Base-by-base conservation (phyloP, 2,113 vertebrate genomes). In the Thoracochromis brauschi region DNA sequence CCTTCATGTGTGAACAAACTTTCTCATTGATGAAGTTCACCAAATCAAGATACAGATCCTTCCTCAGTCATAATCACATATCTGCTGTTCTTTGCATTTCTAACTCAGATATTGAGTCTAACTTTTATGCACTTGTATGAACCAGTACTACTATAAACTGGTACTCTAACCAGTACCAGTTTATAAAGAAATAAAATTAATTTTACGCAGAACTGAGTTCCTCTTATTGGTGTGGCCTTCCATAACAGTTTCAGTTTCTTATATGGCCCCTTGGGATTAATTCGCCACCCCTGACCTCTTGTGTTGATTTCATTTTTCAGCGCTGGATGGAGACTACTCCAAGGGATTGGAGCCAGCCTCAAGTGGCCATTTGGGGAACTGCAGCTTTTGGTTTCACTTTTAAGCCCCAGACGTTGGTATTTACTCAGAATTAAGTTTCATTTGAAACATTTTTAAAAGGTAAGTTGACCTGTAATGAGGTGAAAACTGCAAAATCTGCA, bases 61-160 rank as follows among this genome's bases (percentile, higher is more conserved):
- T 21, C 63, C 11, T 40, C 33, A 68, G 63, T 38, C 17, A 65
- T 65, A 65, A 65, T 65, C 17, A n/a, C 60, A 65, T 65, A 65
- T 65, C 17, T 65, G 60, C 60, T 65, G 10, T 68, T 21, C 19
- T 38, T 38, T 21, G 19, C 63, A 68, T 38, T 68, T 68, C 19
- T 38, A 68, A 21, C 33, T 8, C 29, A 38, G 17, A 38, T 33
- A 65, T 38, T 65, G 60, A 65, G 19, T 38, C 33, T 65, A 38
- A 65, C 3, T 13, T 38, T n/a, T 38, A 38, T 65, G 19, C 33
- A 65, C 10, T 65, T 71, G 31, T n/a, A 63, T 35, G 1, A 42
- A 71, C 63, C 63, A 68, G 35, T 21, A 42, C 12, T 14, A 14
- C 35, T 42, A 63, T 63, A 63, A 33, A 19, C 58, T 33, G 58